Evolutionary conservation across 1,140 invertebrate species (phyloP).

Genomic region (Helicoverpa armigera): DNA sequence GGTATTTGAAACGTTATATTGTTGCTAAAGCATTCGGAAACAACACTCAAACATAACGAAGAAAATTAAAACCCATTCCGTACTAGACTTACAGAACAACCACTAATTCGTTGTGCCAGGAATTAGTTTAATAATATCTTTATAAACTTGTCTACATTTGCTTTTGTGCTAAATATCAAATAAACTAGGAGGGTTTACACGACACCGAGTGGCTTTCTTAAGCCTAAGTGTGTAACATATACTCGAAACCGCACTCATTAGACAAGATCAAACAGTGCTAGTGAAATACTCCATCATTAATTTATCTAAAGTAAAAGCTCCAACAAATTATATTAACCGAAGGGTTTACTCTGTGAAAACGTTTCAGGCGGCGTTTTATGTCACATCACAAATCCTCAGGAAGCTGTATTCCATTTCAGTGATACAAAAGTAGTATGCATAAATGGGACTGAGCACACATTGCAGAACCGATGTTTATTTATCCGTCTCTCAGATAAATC

Average conservation of each 20-base stretch:
- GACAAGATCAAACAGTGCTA: slow-evolving; percentile 66
- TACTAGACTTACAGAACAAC: slow-evolving; percentile 24
- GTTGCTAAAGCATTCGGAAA: slow-evolving; percentile 19
- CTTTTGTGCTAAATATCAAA: slow-evolving; percentile 17
- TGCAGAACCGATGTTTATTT: slow-evolving; percentile 39
- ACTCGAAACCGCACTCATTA: slow-evolving; percentile 63
- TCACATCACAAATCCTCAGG: slow-evolving; percentile 6
- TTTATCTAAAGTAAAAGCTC: slow-evolving; percentile 63
- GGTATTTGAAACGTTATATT: not conserved
- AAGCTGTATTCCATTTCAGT: not conserved
- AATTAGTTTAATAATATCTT: slow-evolving; percentile 35
- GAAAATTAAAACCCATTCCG: slow-evolving; percentile 19
- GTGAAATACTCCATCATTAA: slow-evolving; percentile 63
- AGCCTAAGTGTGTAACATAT: slow-evolving; percentile 59
- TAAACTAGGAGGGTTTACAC: slow-evolving; percentile 41
- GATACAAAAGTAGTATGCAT: slow-evolving; percentile 14
- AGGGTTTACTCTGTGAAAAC: slow-evolving; percentile 28
- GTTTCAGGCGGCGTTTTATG: not conserved
- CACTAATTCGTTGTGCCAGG: slow-evolving; percentile 21
- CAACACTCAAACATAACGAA: slow-evolving; percentile 24
- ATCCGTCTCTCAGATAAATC: slow-evolving; percentile 7
- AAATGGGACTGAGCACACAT: slow-evolving; percentile 19
- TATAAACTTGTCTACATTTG: not conserved
- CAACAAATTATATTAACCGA: slow-evolving; percentile 62
- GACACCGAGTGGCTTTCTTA: slow-evolving; percentile 52